phyloP scores from a whole-genome alignment of 2,797 vertebrate genomes.

The Gobio occitaniae region DNA sequence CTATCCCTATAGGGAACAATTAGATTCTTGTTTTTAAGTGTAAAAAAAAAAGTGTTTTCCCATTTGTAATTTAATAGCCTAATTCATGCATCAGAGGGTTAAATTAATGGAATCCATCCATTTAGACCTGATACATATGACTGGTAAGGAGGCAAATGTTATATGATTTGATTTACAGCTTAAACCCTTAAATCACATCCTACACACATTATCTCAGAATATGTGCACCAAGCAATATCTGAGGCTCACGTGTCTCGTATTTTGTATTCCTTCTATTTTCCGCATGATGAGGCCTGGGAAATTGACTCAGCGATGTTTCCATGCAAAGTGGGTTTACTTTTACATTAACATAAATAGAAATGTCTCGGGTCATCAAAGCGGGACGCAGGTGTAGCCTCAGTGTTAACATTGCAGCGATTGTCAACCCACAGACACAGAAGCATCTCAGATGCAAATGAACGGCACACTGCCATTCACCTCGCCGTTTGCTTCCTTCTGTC shows the following conservation, averaged over 20 bases:
- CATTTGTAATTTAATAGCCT: not conserved
- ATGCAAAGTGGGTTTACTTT: slow-evolving; percentile 73
- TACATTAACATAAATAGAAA: slow-evolving; percentile 68
- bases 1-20: not conserved
- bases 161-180: slow-evolving; percentile 45
- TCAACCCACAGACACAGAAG: slow-evolving; percentile 50
- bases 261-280: slow-evolving; percentile 77
- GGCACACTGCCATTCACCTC: slow-evolving; percentile 60
- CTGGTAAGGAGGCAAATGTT: not conserved
- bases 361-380: slow-evolving; percentile 66
- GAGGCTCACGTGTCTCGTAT: slow-evolving; percentile 72
- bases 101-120: slow-evolving; percentile 13
- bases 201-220: slow-evolving; percentile 69
- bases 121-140: slow-evolving; percentile 3
- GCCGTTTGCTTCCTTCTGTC: slow-evolving; percentile 46
- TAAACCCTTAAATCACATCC: slow-evolving; percentile 66
- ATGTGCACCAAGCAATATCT: slow-evolving; percentile 70
- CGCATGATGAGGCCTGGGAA: slow-evolving; percentile 76
- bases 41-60: not conserved
- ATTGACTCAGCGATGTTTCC: slow-evolving; percentile 77
- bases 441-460: slow-evolving; percentile 70
- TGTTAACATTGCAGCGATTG: slow-evolving; percentile 60
- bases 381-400: slow-evolving; percentile 62
- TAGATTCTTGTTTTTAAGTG: not conserved
- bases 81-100: slow-evolving; percentile 19